Evolutionary conservation across 2,797 vertebrate species (phyloP).

Genomic region (Sparus aurata): DNA sequence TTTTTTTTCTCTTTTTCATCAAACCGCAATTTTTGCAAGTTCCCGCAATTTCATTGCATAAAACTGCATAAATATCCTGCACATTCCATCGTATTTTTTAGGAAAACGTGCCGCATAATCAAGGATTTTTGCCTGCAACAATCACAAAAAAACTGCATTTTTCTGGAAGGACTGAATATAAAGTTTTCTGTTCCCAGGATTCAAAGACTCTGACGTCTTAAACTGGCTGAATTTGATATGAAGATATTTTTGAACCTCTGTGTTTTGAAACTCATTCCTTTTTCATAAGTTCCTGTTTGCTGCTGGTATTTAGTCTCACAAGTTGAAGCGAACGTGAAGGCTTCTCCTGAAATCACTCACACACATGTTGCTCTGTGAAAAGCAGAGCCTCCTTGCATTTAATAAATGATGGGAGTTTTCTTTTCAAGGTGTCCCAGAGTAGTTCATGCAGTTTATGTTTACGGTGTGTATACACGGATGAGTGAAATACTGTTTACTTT

Average conservation of each 20-base stretch:
- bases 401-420: slow-evolving; percentile 38
- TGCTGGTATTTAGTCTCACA: slow-evolving; percentile 22
- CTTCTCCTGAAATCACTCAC: slow-evolving; percentile 27
- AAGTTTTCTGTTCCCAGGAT: neutral
- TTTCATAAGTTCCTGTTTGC: slow-evolving; percentile 25
- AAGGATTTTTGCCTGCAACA: no score
- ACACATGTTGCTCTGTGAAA: slow-evolving; percentile 14
- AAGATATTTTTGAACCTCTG: slow-evolving; percentile 25
- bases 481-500: neutral
- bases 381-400: slow-evolving; percentile 5
- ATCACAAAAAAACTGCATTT: no score
- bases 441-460: slow-evolving; percentile 25
- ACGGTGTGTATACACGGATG: neutral
- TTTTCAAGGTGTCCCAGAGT: slow-evolving; percentile 1
- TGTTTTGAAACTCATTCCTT: slow-evolving; percentile 29
- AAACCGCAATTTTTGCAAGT: no score
- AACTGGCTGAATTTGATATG: slow-evolving; percentile 30
- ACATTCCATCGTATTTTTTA: no score
- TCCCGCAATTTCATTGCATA: no score
- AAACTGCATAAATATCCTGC: no score
- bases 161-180: no score
- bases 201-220: neutral
- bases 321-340: no score
- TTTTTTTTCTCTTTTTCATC: no score
- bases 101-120: no score